Base-by-base conservation (phyloP, 1,140 invertebrate genomes). In the Luehdorfia chinensis region DNA sequence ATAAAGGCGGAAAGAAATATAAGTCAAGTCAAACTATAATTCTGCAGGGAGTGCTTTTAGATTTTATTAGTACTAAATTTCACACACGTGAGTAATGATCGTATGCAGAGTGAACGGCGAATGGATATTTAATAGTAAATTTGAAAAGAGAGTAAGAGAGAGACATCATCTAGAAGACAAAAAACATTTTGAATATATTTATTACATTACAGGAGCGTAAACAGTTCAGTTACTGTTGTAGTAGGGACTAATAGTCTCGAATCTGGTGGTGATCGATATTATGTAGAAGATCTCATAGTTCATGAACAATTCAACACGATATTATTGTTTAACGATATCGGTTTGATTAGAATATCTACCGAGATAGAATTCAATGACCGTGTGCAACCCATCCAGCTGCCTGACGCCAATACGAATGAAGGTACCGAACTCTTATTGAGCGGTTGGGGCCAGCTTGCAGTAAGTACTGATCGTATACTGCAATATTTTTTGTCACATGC, bases 251-350 rank as follows among this genome's bases (percentile, higher is more conserved):
- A 87, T 49, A 84, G 66, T 18, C 66, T 90, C 2, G 64, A 79
- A n/a, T 47, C 61, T 16, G 89, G 87, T 4, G 89, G 89, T 2
- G 68, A 79, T 0, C 47, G 23, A 2, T 89, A 90, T 43, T 45
- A 74, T 0, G 84, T 87, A 0, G 73, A 76, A 1, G 64, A 58
- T 27, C 75, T 87, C 13, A 70, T 87, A 21, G 41, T 76, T 4
- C 90, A 92, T 50, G 71, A 87, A 1, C 60, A 76, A 2, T 92
- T 89, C 52, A 79, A 84, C 49, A 45, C 73, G 1, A 31, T 46
- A 2, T 52, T 69, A 0, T 87, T 88, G 31, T 68, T 47, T 11
- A 90, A 90, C 51, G 90, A 90, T 47, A 84, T 90, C 30, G 89
- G 87, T 11, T 50, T 90, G 1, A 44, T 90, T 4, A 83, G 77